phyloP scores from a whole-genome alignment of 92 coral and sea anemone genomes.

The Bergia puertoricense region DNA sequence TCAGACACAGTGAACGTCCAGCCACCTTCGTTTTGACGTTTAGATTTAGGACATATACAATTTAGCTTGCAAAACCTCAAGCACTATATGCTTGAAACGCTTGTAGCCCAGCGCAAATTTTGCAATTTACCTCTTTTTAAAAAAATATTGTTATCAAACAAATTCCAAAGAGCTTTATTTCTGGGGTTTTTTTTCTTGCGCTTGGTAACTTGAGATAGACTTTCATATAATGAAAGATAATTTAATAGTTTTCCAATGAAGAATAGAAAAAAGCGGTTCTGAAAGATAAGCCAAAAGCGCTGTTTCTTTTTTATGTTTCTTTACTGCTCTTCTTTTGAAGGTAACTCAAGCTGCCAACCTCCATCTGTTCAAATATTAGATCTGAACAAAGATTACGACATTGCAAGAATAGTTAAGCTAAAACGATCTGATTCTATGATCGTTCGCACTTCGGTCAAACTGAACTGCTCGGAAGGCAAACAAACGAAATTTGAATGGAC shows the following conservation, averaged over 20 bases:
- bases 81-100: too few species aligned
- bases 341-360: conserved; percentile 41
- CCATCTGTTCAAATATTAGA: conserved; percentile 38
- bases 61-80: too few species aligned
- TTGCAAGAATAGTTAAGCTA: conserved; percentile 9
- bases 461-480: conserved; percentile 52
- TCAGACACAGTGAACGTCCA: too few species aligned
- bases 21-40: too few species aligned
- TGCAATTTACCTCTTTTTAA: too few species aligned
- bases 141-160: not conserved
- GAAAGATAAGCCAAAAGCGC: not conserved
- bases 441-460: conserved; percentile 50
- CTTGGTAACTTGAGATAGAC: not conserved
- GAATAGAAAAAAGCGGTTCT: not conserved
- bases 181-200: not conserved
- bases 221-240: too few species aligned
- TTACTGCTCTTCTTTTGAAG: not conserved
- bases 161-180: not conserved
- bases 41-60: too few species aligned
- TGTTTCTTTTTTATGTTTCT: not conserved
- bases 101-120: not conserved
- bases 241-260: not conserved
- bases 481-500: conserved; percentile 61
- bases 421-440: conserved; percentile 64
- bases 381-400: not conserved